phyloP scores from a whole-genome alignment of 2,113 vertebrate genomes.

The Rhineura floridana region DNA sequence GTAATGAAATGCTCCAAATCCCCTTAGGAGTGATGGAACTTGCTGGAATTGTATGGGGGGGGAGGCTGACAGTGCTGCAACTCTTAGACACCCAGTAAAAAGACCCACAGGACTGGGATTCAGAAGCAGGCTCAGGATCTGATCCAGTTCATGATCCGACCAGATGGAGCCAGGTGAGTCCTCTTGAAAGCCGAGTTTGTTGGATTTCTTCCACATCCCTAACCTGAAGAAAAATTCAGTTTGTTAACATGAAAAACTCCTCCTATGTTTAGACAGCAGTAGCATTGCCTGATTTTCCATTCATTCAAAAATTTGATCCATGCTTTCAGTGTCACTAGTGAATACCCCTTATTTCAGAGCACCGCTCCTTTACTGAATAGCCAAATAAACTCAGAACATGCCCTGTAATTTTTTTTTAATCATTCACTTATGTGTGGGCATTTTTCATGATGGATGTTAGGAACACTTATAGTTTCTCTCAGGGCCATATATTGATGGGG shows the following conservation, averaged over 20 bases:
- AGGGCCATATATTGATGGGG: neutral
- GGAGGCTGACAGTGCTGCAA: no score
- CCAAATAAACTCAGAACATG: neutral
- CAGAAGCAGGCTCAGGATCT: no score
- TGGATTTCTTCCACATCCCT: no score
- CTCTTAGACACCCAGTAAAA: no score
- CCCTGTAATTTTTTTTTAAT: no score
- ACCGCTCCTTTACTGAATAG: neutral
- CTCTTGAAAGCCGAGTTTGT: no score
- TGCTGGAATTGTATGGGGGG: no score
- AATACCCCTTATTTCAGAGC: neutral
- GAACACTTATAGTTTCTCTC: neutral
- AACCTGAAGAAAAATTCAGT: neutral
- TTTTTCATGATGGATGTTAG: neutral
- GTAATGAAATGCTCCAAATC: no score
- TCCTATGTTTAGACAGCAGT: neutral
- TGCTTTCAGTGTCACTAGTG: neutral
- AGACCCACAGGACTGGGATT: no score
- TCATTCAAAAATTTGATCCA: neutral
- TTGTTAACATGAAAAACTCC: neutral
- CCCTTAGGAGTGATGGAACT: no score
- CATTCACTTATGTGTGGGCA: neutral
- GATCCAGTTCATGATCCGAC: no score
- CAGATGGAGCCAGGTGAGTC: no score
- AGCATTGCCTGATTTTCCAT: neutral